Evolutionary conservation across 2,113 vertebrate genomes (phyloP).

Genomic region (Coturnix japonica): DNA sequence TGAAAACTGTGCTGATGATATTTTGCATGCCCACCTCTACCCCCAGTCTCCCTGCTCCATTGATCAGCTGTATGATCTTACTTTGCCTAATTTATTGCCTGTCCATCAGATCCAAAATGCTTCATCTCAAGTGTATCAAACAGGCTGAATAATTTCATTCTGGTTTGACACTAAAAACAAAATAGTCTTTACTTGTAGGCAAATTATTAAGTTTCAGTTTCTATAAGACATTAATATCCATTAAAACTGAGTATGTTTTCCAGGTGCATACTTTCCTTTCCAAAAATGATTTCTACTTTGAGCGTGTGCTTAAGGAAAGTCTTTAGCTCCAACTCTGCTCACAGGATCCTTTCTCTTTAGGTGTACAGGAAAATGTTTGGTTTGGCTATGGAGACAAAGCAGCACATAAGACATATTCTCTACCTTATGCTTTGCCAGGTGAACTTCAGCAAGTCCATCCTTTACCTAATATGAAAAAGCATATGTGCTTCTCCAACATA

Average conservation of each 20-base stretch:
- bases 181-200: conserved; percentile 13
- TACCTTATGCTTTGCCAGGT: not conserved
- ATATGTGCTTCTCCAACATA: not conserved
- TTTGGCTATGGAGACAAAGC: conserved; percentile 36
- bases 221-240: conserved; percentile 39
- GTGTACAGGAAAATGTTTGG: conserved; percentile 15
- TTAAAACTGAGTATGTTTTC: conserved; percentile 32
- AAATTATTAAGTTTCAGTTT: conserved; percentile 48
- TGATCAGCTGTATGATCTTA: not conserved
- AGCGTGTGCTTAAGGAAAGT: conserved; percentile 19
- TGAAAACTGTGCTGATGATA: accelerated
- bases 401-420: not conserved
- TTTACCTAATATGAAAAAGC: not conserved
- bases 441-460: conserved; percentile 34
- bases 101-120: not conserved
- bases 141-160: conserved; percentile 8
- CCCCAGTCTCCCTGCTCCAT: accelerated
- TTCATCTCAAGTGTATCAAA: not conserved
- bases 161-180: conserved; percentile 5
- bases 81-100: not conserved
- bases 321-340: not conserved
- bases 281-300: not conserved
- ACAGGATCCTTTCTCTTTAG: conserved; percentile 58
- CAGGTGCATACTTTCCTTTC: conserved; percentile 40
- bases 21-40: not conserved